These are phyloP conservation scores for Trachelus tabidus DNA, from an alignment of 2,888 invertebrate species.

Conservation along the genomic window DNA sequence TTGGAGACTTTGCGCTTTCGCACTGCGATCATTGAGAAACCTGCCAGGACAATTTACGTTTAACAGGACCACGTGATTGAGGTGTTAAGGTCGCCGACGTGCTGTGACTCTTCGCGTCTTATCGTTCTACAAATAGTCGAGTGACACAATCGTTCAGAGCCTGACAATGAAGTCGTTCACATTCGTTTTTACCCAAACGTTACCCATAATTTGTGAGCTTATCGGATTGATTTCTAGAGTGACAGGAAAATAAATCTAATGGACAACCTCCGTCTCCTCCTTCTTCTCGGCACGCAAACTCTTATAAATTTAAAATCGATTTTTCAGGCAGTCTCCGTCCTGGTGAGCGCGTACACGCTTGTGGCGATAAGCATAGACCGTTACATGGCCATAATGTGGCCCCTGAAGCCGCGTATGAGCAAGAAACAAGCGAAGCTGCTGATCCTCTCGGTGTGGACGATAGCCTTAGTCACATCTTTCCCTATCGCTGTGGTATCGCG, in stretches of 20 bases:
- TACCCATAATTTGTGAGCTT: too few relatives aligned
- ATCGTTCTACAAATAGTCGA: too few relatives aligned
- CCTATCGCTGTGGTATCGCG: constrained; percentile 85
- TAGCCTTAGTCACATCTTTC: constrained; percentile 82
- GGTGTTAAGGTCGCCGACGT: too few relatives aligned
- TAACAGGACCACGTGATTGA: too few relatives aligned
- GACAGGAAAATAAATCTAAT: too few relatives aligned
- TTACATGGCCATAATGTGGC: constrained; percentile 91
- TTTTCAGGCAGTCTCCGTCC: constrained; percentile 76
- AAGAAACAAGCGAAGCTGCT: constrained; percentile 77
- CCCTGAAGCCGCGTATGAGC: constrained; percentile 83
- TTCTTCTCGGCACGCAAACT: background rate
- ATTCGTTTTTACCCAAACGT: too few relatives aligned
- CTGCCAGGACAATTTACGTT: too few relatives aligned
- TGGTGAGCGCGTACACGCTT: constrained; percentile 90
- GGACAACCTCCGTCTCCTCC: background rate
- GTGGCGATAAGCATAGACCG: constrained; percentile 92
- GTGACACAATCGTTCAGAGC: too few relatives aligned
- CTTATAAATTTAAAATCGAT: constrained; percentile 17
- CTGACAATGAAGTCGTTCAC: too few relatives aligned
- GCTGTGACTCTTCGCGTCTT: too few relatives aligned
- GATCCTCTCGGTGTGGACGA: constrained; percentile 79
- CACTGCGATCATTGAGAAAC: too few relatives aligned
- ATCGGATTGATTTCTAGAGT: too few relatives aligned
- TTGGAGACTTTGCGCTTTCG: background rate